Percentiles rank a stretch among this genome's conserved stretches.
These are phyloP conservation scores for Acanthiza pusilla DNA, from an alignment of 2,797 vertebrate species.

Conservation along the genomic window DNA sequence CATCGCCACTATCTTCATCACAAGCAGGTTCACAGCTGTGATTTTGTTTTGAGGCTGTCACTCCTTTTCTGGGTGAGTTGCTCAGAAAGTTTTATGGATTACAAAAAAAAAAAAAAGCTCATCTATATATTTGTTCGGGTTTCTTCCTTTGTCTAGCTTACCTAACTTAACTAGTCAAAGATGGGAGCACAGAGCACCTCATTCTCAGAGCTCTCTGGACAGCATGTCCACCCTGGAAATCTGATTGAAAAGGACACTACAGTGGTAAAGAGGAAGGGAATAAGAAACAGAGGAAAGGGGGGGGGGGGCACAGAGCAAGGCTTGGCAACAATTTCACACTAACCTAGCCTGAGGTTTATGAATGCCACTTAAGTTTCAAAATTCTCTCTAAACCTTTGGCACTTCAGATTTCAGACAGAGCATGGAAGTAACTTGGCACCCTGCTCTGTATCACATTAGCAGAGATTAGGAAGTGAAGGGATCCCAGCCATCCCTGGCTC, in stretches of 20 bases:
- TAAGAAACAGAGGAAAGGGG: background rate
- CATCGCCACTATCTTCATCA: background rate
- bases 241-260: background rate
- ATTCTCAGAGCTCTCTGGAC: background rate
- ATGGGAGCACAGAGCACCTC: background rate
- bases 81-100: background rate
- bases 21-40: background rate
- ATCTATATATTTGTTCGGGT: fast-evolving
- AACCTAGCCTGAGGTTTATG: background rate
- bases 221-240: background rate
- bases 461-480: background rate
- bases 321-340: background rate
- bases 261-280: background rate
- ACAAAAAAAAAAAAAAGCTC: background rate
- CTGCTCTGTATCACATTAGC: too few relatives aligned
- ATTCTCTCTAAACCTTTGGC: background rate
- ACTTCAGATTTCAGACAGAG: background rate
- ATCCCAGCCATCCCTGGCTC: background rate
- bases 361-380: background rate
- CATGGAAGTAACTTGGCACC: background rate
- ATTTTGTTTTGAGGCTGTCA: background rate
- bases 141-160: background rate
- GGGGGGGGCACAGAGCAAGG: background rate
- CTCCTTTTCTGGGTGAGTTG: background rate
- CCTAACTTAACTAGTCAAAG: background rate